Base-by-base conservation (phyloP, 53 echinoderm and acorn worm species). In the Arbacia lixula region DNA sequence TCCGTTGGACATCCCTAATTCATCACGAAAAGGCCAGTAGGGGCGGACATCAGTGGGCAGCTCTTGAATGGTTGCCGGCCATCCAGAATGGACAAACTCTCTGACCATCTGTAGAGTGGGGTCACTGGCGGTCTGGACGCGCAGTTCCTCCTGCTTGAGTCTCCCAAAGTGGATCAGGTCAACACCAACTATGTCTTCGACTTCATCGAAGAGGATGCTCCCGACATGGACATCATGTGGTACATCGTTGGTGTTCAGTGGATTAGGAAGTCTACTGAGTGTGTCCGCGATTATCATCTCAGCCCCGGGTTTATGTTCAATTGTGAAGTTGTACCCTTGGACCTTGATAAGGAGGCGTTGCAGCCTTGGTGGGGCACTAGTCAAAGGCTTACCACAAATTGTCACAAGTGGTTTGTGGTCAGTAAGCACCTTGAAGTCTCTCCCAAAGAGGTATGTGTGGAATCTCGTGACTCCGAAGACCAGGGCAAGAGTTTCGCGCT, bases 351-450 rank as follows among this genome's bases (percentile, higher is more conserved):
- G 85, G 6, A 93, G 81, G 6, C 90, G 33, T 29, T 90, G 90
- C 0, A 90, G 60, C 6, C 88, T 60, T 5, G 86, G 85, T 56
- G 88, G 92, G 19, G 92, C 92, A 65, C 85, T 72, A 8, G 82
- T 12, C 6, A 92, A 50, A 39, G 93, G 90, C 58, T 90, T 87
- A 40, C 55, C 90, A 84, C 68, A 84, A 3, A 90, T 93, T 78
- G 69, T 93, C 41, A 87, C 93, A 0, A 93, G 87, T 1, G 93
- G 90, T 51, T 78, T 83, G 60, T 93, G 93, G 53, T 90, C 85
- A 1, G 87, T 89, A 40, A 76, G 14, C 2, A 92, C 86, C 0
- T 10, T 77, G 64, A 89, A 89, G 6, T 61, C 53, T 32, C 61
- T 69, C 27, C 88, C 80, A 28, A 88, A 88, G 6, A 91, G 84